These are phyloP conservation scores for Albula glossodonta DNA, from an alignment of 2,113 vertebrate genomes.

Conservation along the genomic window DNA sequence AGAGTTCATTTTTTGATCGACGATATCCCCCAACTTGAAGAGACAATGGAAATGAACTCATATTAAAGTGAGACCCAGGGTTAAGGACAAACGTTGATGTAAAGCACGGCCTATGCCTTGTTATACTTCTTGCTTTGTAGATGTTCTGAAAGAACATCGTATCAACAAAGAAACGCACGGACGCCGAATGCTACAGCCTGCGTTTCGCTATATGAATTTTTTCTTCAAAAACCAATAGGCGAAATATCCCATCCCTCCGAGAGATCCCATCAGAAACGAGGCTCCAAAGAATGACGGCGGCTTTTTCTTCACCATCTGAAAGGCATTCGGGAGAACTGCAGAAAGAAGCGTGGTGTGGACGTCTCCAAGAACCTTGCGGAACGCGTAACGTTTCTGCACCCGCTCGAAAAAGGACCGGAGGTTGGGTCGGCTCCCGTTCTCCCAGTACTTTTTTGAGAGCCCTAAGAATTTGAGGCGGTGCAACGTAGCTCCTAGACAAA, in stretches of 20 bases:
- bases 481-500: slow-evolving; percentile 92
- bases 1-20: too few species aligned
- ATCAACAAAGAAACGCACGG: slow-evolving; percentile 80
- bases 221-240: slow-evolving; percentile 99
- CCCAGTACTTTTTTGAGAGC: slow-evolving; percentile 99
- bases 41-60: too few species aligned
- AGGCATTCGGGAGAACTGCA: slow-evolving; percentile 94
- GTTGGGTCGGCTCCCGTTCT: slow-evolving; percentile 94
- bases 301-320: slow-evolving; percentile 98
- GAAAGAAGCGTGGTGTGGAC: slow-evolving; percentile 97
- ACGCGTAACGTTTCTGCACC: slow-evolving; percentile 96
- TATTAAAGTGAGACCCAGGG: too few species aligned
- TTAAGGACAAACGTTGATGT: too few species aligned
- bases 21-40: too few species aligned
- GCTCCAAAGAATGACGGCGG: slow-evolving; percentile 97
- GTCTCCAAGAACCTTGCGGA: slow-evolving; percentile 95
- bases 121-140: slow-evolving; percentile 67
- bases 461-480: slow-evolving; percentile 99
- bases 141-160: slow-evolving; percentile 78
- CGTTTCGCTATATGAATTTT: slow-evolving; percentile 94
- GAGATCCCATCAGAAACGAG: slow-evolving; percentile 98
- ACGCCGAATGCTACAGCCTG: slow-evolving; percentile 79
- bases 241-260: slow-evolving; percentile 99
- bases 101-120: slow-evolving; percentile 63
- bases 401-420: slow-evolving; percentile 94